phyloP scores from a whole-genome alignment of 2,113 vertebrate genomes.

The Coracopsis vasa region DNA sequence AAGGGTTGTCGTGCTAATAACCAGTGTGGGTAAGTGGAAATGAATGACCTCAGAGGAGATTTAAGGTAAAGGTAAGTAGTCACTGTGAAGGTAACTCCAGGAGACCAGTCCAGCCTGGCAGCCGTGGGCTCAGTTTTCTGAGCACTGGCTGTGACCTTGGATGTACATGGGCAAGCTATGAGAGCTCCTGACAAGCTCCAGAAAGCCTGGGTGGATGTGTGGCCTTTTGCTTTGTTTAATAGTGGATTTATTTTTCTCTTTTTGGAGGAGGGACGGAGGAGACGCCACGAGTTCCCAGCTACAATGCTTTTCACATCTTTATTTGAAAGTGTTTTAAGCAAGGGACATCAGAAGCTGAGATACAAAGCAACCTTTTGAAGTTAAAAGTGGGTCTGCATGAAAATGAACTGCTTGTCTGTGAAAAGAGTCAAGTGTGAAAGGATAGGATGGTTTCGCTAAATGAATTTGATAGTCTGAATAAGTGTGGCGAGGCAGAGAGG shows the following conservation, averaged over 20 bases:
- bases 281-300: not conserved
- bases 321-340: conserved; percentile 69
- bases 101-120: not conserved
- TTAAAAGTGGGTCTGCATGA: conserved; percentile 72
- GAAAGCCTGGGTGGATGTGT: not conserved
- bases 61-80: not conserved
- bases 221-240: not conserved
- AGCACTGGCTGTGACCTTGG: not conserved
- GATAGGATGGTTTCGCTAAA: conserved; percentile 71
- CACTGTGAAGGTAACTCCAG: not conserved
- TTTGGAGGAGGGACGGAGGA: not conserved
- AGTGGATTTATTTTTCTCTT: not conserved
- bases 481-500: conserved; percentile 62
- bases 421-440: conserved; percentile 74
- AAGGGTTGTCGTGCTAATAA: not conserved
- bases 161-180: not conserved
- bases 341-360: conserved; percentile 57
- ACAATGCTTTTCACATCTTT: not conserved
- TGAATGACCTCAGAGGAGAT: not conserved
- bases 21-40: not conserved
- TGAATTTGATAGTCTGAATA: conserved; percentile 75
- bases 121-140: not conserved
- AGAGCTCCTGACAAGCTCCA: not conserved
- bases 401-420: conserved; percentile 70
- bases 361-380: conserved; percentile 73